Percentiles rank a stretch among this genome's conserved stretches.
These are phyloP conservation scores for Zaprionus capensis DNA, from an alignment of 1,140 invertebrate species.

Conservation along the genomic window DNA sequence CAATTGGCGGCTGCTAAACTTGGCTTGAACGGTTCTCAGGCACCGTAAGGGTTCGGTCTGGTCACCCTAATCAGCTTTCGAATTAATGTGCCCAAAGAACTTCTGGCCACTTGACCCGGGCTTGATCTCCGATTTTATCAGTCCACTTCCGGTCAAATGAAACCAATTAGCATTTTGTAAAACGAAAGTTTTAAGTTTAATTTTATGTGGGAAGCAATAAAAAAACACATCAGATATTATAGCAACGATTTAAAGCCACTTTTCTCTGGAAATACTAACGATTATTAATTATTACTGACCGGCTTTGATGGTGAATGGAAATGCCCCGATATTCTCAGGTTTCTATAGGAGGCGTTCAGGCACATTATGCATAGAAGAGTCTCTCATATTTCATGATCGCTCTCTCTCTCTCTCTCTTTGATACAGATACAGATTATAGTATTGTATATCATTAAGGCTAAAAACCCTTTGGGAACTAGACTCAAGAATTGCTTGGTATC, in stretches of 20 bases:
- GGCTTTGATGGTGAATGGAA: slow-evolving; percentile 3
- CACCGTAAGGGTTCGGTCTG: slow-evolving; percentile 4
- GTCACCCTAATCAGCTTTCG: slow-evolving; percentile 14
- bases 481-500: background rate
- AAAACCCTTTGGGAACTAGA: background rate
- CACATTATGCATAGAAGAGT: background rate
- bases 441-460: background rate
- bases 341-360: background rate
- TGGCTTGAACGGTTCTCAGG: slow-evolving; percentile 3
- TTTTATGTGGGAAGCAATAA: slow-evolving; percentile 37
- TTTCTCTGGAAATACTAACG: background rate
- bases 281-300: slow-evolving; percentile 2
- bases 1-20: background rate
- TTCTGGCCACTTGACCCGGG: background rate
- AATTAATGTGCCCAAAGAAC: background rate
- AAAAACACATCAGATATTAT: background rate
- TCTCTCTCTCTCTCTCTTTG: background rate
- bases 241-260: background rate
- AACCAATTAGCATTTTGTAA: slow-evolving; percentile 7
- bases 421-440: background rate
- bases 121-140: background rate
- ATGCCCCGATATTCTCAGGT: background rate
- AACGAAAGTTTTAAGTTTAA: slow-evolving; percentile 32
- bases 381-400: background rate
- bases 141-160: slow-evolving; percentile 4